phyloP scores from a whole-genome alignment of 2,797 vertebrate species.

The Leucoraja ocellata region DNA sequence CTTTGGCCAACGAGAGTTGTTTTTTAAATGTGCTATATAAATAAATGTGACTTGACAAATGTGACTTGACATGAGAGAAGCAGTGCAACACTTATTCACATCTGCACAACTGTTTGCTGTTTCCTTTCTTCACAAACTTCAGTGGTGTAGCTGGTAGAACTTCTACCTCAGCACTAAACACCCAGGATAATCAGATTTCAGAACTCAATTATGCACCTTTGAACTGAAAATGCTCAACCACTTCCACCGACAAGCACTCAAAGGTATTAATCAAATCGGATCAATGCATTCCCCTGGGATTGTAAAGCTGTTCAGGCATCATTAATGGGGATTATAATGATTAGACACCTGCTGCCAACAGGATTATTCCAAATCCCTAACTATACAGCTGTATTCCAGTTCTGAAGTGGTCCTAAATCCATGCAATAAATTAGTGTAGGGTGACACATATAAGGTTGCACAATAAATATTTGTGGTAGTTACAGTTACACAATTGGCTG shows the following conservation, averaged over 20 bases:
- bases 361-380: conserved; percentile 33
- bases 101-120: background rate
- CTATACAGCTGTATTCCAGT: background rate
- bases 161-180: too few species aligned
- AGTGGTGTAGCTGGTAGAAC: too few species aligned
- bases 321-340: conserved; percentile 42
- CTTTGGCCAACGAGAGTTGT: too few species aligned
- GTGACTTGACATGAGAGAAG: background rate
- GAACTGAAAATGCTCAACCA: conserved; percentile 5
- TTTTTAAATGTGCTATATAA: too few species aligned
- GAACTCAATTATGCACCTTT: background rate
- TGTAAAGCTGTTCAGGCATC: conserved; percentile 35
- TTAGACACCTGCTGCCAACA: conserved; percentile 2
- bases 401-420: background rate
- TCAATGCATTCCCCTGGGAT: background rate
- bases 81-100: background rate
- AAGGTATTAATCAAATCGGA: conserved; percentile 30
- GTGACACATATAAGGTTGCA: background rate
- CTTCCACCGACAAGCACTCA: background rate
- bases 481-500: background rate
- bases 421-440: background rate
- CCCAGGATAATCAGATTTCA: too few species aligned
- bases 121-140: background rate
- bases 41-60: too few species aligned
- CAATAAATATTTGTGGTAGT: background rate